A percentile compares a stretch with the other conserved stretches of the same genome.
Evolutionary conservation across 2,113 vertebrate genomes (phyloP).

Genomic region (Speoplatyrhinus poulsoni): DNA sequence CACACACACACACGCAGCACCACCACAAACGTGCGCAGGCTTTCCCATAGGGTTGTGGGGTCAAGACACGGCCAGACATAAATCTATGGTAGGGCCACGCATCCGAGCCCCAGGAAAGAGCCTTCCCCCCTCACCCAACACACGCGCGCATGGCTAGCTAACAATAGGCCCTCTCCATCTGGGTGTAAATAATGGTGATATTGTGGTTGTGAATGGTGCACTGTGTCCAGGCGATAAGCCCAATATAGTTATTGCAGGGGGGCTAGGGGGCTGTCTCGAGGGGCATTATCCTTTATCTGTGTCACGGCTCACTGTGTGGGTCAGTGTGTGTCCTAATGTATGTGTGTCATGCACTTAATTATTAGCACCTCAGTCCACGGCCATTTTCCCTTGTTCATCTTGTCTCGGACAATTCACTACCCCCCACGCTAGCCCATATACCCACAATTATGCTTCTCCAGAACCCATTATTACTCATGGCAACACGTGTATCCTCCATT

Average conservation of each 20-base stretch:
- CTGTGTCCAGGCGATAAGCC: constrained; percentile 75
- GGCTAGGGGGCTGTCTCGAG: constrained; percentile 4
- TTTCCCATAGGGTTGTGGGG: constrained; percentile 57
- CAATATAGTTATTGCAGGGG: constrained; percentile 60
- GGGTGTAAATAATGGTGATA: constrained; percentile 72
- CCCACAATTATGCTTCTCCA: constrained; percentile 2
- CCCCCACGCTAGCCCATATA: neutral
- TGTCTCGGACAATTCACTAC: constrained; percentile 17
- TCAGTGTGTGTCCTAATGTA: constrained; percentile 5
- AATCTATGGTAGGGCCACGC: constrained; percentile 42
- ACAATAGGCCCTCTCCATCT: constrained; percentile 71
- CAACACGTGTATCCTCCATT: neutral
- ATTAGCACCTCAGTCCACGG: constrained; percentile 47
- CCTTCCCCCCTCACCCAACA: constrained; percentile 21
- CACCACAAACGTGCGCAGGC: constrained; percentile 43
- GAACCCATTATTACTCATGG: neutral
- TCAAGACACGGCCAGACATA: constrained; percentile 57
- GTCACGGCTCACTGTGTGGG: constrained; percentile 37
- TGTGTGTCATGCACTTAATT: constrained; percentile 56
- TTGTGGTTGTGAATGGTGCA: constrained; percentile 59
- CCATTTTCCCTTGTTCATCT: constrained; percentile 33
- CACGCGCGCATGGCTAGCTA: constrained; percentile 28
- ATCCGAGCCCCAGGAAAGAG: constrained; percentile 18
- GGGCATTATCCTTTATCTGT: constrained; percentile 57
- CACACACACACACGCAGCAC: constrained; percentile 4